Percentiles rank a stretch among this genome's conserved stretches.
These are phyloP conservation scores for Gorsachius goisagi DNA, from an alignment of 2,113 vertebrate species.

Conservation along the genomic window DNA sequence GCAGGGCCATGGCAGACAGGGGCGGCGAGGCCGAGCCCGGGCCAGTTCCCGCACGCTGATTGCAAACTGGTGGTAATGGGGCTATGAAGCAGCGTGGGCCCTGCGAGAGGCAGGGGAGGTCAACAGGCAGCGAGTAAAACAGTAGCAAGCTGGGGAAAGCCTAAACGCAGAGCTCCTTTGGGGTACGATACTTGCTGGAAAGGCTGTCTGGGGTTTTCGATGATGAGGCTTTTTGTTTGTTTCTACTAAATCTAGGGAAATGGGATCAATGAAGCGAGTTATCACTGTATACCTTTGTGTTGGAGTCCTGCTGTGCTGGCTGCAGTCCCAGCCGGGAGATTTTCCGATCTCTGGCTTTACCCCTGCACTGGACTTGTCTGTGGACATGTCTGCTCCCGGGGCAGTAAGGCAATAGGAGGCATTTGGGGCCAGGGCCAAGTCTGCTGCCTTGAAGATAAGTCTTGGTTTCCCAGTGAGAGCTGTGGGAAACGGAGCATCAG, in stretches of 20 bases:
- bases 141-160: neutral
- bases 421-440: neutral
- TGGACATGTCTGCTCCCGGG: neutral
- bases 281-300: neutral
- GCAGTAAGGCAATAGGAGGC: neutral
- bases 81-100: neutral
- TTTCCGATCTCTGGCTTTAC: neutral
- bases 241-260: neutral
- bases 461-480: neutral
- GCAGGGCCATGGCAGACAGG: neutral
- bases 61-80: neutral
- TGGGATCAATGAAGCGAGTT: neutral
- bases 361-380: neutral
- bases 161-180: neutral
- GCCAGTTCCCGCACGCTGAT: accelerated
- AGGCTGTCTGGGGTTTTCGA: neutral
- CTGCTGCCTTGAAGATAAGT: neutral
- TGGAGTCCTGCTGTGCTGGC: neutral
- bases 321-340: neutral
- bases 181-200: neutral
- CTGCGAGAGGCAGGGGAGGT: neutral
- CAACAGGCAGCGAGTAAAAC: neutral
- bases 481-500: neutral
- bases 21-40: accelerated
- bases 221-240: conserved; percentile 20